These are phyloP conservation scores for Nipponia nippon DNA, from an alignment of 2,113 vertebrate genomes.

Conservation along the genomic window DNA sequence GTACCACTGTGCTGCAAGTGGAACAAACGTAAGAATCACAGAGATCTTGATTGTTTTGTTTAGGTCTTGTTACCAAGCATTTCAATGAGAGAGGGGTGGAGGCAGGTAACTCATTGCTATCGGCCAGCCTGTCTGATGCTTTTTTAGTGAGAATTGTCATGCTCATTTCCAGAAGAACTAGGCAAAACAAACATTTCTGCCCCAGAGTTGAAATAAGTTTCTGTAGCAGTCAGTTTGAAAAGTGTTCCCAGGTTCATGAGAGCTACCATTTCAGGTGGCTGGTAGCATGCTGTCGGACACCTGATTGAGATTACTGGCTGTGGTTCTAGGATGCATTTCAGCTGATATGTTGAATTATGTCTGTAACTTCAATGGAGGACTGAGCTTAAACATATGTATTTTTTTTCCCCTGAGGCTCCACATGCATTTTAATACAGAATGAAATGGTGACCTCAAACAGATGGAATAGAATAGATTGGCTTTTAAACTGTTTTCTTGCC, in stretches of 20 bases:
- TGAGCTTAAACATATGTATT: background rate
- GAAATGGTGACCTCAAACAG: background rate
- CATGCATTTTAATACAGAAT: background rate
- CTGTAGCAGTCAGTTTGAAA: background rate
- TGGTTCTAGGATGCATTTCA: background rate
- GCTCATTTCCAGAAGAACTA: background rate
- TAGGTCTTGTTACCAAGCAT: background rate
- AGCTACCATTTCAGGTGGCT: background rate
- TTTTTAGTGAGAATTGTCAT: background rate
- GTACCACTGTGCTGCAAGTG: background rate
- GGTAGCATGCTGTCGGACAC: background rate
- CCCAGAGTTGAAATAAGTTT: background rate
- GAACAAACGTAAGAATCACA: background rate
- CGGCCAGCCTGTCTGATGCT: background rate
- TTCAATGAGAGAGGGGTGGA: background rate
- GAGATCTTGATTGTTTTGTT: background rate
- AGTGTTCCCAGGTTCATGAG: background rate
- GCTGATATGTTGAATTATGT: background rate
- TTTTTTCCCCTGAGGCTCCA: background rate
- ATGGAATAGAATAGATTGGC: background rate
- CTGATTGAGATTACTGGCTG: background rate
- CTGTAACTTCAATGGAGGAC: background rate
- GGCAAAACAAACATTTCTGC: background rate
- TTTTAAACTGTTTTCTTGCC: background rate
- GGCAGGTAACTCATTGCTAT: background rate